Percentiles rank a stretch among this genome's conserved stretches.
Evolutionary conservation across 1,140 invertebrate species (phyloP).

Genomic region (Diprion similis): DNA sequence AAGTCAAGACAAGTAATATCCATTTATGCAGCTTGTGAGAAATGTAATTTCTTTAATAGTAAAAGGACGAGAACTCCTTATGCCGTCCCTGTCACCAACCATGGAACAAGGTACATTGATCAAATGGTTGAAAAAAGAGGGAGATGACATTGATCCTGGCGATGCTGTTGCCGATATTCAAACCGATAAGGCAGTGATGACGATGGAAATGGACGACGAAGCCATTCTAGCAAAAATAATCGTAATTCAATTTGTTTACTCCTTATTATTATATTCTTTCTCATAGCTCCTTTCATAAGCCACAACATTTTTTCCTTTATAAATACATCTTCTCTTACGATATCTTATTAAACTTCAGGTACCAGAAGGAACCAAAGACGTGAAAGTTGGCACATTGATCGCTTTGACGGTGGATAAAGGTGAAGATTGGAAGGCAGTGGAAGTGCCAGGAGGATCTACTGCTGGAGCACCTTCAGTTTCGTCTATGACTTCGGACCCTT

Average conservation of each 20-base stretch:
- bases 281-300: not conserved
- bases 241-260: constrained; percentile 32
- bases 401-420: constrained; percentile 81
- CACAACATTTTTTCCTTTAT: not conserved
- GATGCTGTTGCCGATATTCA: constrained; percentile 99
- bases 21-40: too few relatives aligned
- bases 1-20: too few relatives aligned
- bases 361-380: constrained; percentile 76
- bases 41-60: constrained; percentile 34
- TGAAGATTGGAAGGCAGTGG: constrained; percentile 8
- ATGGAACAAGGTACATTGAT: constrained; percentile 98
- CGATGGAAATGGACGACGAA: constrained; percentile 98
- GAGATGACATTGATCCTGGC: constrained; percentile 72
- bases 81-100: constrained; percentile 97
- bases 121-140: constrained; percentile 98
- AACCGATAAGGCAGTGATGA: constrained; percentile 99
- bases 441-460: constrained; percentile 37
- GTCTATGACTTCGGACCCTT: not conserved
- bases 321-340: too few relatives aligned
- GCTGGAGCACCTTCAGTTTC: constrained; percentile 22
- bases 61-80: constrained; percentile 51
- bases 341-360: constrained; percentile 57
- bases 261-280: not conserved
- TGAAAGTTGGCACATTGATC: constrained; percentile 80
- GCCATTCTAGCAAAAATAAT: constrained; percentile 94